phyloP scores from a whole-genome alignment of 2,888 invertebrate species.

The Drosophila falleni region DNA sequence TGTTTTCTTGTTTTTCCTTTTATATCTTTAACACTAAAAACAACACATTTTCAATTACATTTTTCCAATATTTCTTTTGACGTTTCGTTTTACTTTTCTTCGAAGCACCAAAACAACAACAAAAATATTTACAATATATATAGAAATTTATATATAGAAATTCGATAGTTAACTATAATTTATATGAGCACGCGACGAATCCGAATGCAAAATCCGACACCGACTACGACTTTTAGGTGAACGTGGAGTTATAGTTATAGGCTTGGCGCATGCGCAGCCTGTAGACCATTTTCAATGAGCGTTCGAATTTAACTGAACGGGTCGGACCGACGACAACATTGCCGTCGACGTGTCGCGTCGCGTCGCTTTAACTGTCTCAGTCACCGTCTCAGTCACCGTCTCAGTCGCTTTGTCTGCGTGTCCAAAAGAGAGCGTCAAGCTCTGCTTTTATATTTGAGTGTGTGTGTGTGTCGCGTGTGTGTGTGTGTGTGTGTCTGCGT shows the following conservation, averaged over 20 bases:
- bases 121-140: conserved; percentile 15
- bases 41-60: conserved; percentile 64
- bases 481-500: not conserved
- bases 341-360: conserved; percentile 3
- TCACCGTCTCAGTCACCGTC: conserved; percentile 6
- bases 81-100: conserved; percentile 24
- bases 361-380: conserved; percentile 15
- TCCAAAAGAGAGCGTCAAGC: conserved; percentile 50
- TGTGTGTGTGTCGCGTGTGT: not conserved
- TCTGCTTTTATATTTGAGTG: not conserved
- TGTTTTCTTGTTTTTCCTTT: not conserved
- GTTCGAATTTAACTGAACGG: conserved; percentile 73
- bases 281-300: conserved; percentile 79
- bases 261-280: conserved; percentile 73
- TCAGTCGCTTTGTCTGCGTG: conserved; percentile 24
- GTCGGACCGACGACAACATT: conserved; percentile 40
- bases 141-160: conserved; percentile 1
- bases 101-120: conserved; percentile 29
- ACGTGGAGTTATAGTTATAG: conserved; percentile 45
- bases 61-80: conserved; percentile 37
- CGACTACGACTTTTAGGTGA: conserved; percentile 40
- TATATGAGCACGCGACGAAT: conserved; percentile 46
- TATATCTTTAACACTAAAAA: conserved; percentile 7
- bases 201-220: conserved; percentile 9
- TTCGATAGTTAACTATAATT: conserved; percentile 26